Base-by-base conservation (phyloP, 2,113 vertebrate species). In the Corapipo altera region DNA sequence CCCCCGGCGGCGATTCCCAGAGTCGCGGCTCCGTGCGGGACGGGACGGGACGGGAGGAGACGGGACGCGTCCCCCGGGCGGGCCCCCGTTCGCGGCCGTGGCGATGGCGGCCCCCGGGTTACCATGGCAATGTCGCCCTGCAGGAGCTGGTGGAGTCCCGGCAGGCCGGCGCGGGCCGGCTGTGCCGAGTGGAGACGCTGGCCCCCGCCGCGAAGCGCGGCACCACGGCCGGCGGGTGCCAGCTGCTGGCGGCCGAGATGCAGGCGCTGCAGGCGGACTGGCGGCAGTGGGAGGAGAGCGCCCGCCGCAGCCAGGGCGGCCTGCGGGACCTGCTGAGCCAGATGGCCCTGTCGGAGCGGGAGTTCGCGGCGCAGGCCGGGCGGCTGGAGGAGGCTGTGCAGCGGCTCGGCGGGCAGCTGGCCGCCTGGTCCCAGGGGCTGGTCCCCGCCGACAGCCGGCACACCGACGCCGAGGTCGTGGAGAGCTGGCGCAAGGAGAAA, bases 131-230 rank as follows among this genome's bases (percentile, higher is more conserved):
- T 98, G 98, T 99, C 98, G 52, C 96, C 97, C 98, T 97, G 80
- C 98, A 99, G 99, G 99, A 99, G 98, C 98, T 99, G 85, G 98
- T 99, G 81, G 99, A 99, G 98, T 98, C 98, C 97, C 98, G 98
- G 91, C 98, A 98, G 95, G 96, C 97, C 46, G 99, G 99, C 65
- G 98, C 98, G 54, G 98, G 98, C 94, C 98, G 99, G 57, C 98
- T 99, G 33, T 96, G 98, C 97, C 97, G 98, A 55, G 99, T 99
- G 92, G 98, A 99, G 92, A 92, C 97, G 21, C 98, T 98, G 72
- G 98, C 98, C 3, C 98, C 98, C 1, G 97, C 92, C 21, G 98
- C 99, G 16, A 96, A 98, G 54, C 98, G 98, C 93, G 97, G 98
- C 97, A 99, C 98, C 26, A 98, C 98, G 8, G 73, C 98, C 97